Percentiles rank a stretch among this genome's conserved stretches.
Evolutionary conservation across 2,113 vertebrate genomes (phyloP).

Genomic region (Gymnarchus niloticus): DNA sequence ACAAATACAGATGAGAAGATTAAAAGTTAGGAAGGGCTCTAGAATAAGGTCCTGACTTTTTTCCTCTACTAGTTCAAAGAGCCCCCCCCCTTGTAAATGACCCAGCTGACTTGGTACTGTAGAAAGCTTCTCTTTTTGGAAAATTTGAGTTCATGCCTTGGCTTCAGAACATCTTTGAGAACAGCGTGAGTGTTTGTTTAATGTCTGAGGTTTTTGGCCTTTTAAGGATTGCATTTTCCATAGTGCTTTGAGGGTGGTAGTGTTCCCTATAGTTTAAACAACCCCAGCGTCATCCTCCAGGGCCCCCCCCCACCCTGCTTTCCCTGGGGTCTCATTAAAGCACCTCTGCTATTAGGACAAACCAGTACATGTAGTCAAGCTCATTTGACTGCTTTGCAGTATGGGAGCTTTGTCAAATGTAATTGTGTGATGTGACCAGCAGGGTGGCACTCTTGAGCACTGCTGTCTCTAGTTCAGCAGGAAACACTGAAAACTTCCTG

Average conservation of each 20-base stretch:
- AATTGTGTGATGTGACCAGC: background rate
- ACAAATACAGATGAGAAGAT: background rate
- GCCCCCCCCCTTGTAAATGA: conserved; percentile 3
- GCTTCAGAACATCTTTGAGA: conserved; percentile 36
- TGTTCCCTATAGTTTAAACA: background rate
- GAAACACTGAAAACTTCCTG: background rate
- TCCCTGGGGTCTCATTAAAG: background rate
- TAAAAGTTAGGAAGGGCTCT: background rate
- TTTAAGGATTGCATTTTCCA: background rate
- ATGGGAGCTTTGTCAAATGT: background rate
- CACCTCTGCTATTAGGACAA: background rate
- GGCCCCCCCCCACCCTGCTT: background rate
- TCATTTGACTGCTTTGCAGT: background rate
- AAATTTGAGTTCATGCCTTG: conserved; percentile 46
- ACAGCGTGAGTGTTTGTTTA: conserved; percentile 22
- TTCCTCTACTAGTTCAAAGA: conserved; percentile 25
- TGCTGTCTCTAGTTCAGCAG: background rate
- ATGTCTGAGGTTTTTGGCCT: background rate
- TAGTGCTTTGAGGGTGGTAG: background rate
- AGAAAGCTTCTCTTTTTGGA: conserved; percentile 29
- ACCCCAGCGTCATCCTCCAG: background rate
- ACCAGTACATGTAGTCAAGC: background rate
- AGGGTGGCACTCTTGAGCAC: background rate
- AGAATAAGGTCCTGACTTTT: conserved; percentile 15
- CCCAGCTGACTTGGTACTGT: conserved; percentile 42